Base-by-base conservation (phyloP, 2,888 invertebrate species). In the Oscheius myriophilus region DNA sequence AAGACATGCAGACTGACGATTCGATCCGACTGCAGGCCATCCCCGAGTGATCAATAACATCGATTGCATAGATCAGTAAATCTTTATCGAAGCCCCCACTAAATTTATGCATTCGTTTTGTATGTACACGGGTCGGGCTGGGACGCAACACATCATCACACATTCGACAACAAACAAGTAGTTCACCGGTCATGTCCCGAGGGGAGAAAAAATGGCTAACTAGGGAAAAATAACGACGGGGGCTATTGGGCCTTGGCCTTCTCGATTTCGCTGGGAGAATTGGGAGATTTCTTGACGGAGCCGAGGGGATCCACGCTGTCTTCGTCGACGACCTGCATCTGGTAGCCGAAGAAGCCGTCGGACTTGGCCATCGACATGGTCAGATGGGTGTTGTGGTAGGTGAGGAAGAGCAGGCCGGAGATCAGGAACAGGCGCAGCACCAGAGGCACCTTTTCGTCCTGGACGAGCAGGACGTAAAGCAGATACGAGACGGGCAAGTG, bases 341-440 rank as follows among this genome's bases (percentile, higher is more conserved):
- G 75, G 62, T 73, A 69, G 26, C 80, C 80, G 52, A 80, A 80
- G 65, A 80, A 79, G 41, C 80, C 80, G 62, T 80, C 80, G 2
- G 78, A 69, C 66, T 80, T 73, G 16, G 77, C 73, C 76, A 79
- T 77, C 2, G 76, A 72, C 4, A 72, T 71, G 76, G 76, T 46
- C 33, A 80, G 71, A 75, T 80, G 80, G 26, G 70, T 75, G 55
- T 80, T 80, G 49, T 80, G 80, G 63, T 80, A 80, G 53, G 76
- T 78, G 23, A 80, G 66, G 75, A 80, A 80, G 42, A 69, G 43
- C 42, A 79, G 71, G 14, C 78, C 80, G 16, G 73, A 74, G 23
- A 73, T 64, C 7, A 80, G 69, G 69, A 78, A 72, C 23, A 67
- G 23, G 23, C 73, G 73, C 51, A 80, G 64, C 18, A 75, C 42